Evolutionary conservation across 2,888 invertebrate genomes (phyloP).

Genomic region (Panorpa germanica): DNA sequence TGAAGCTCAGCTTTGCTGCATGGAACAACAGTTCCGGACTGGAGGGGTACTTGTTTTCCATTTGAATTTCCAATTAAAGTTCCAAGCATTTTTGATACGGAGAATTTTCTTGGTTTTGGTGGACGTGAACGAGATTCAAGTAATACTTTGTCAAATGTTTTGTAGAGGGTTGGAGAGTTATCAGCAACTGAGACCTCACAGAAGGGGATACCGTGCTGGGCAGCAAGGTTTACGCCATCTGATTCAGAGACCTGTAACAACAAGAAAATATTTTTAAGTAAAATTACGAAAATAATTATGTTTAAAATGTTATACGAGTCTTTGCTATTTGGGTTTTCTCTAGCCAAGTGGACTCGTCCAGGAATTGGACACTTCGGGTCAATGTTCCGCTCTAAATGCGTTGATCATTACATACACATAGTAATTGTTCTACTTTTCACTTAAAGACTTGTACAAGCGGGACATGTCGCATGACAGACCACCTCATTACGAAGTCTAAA

Average conservation of each 20-base stretch:
- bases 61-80: slow-evolving; percentile 18
- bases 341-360: slow-evolving; percentile 4
- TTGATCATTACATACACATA: no score
- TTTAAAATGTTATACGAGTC: no score
- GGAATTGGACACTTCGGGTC: no score
- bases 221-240: slow-evolving; percentile 47
- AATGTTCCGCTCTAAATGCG: no score
- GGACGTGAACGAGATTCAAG: slow-evolving; percentile 40
- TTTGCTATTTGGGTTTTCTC: slow-evolving; percentile 7
- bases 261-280: slow-evolving; percentile 11
- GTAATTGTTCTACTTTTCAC: no score
- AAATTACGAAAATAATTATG: no score
- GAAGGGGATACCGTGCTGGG: slow-evolving; percentile 50
- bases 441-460: no score
- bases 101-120: slow-evolving; percentile 49
- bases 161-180: slow-evolving; percentile 52
- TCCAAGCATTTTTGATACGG: slow-evolving; percentile 60
- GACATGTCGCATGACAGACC: no score
- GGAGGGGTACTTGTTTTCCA: slow-evolving; percentile 20
- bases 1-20: slow-evolving; percentile 37
- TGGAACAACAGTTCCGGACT: slow-evolving; percentile 37
- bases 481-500: no score
- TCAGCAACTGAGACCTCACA: slow-evolving; percentile 69
- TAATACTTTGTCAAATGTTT: slow-evolving; percentile 49
- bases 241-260: slow-evolving; percentile 45